A percentile compares a stretch with the other conserved stretches of the same genome.
phyloP scores from a whole-genome alignment of 2,888 invertebrate species.

The Scaptomyza polygonia region DNA sequence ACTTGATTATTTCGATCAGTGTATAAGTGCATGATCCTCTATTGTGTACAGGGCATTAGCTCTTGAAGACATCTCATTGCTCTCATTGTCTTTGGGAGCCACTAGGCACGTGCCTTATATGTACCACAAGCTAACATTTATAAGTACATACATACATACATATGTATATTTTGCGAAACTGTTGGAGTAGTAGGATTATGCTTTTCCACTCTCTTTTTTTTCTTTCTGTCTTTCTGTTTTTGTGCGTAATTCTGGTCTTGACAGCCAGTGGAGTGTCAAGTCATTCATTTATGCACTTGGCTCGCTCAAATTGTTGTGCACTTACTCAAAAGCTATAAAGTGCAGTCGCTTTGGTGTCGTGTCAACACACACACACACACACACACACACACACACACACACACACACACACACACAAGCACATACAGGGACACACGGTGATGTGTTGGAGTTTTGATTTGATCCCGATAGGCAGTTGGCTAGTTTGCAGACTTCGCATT shows the following conservation, averaged over 20 bases:
- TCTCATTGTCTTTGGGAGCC: constrained; percentile 24
- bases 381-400: constrained; percentile 42
- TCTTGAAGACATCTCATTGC: constrained; percentile 30
- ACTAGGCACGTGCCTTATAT: constrained; percentile 51
- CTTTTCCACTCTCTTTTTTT: not conserved
- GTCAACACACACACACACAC: constrained; percentile 45
- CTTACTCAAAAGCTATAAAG: constrained; percentile 65
- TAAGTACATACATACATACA: not conserved
- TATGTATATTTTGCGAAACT: constrained; percentile 18
- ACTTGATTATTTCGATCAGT: too few species aligned
- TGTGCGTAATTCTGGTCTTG: constrained; percentile 9
- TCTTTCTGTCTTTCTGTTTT: constrained; percentile 3
- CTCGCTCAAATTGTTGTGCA: constrained; percentile 59
- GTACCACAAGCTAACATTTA: not conserved
- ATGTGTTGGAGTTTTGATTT: constrained; percentile 58
- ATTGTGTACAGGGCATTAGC: constrained; percentile 23
- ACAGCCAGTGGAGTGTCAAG: constrained; percentile 51
- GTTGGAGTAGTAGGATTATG: not conserved
- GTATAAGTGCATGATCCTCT: not conserved
- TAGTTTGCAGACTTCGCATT: constrained; percentile 26
- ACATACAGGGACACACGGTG: not conserved
- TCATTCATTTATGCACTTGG: constrained; percentile 69
- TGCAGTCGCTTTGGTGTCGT: constrained; percentile 56
- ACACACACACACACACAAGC: constrained; percentile 16
- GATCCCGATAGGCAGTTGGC: constrained; percentile 25